Conservation (phyloP, 2,113 vertebrate species). For the Mesoclemmys tuberculata region DNA sequence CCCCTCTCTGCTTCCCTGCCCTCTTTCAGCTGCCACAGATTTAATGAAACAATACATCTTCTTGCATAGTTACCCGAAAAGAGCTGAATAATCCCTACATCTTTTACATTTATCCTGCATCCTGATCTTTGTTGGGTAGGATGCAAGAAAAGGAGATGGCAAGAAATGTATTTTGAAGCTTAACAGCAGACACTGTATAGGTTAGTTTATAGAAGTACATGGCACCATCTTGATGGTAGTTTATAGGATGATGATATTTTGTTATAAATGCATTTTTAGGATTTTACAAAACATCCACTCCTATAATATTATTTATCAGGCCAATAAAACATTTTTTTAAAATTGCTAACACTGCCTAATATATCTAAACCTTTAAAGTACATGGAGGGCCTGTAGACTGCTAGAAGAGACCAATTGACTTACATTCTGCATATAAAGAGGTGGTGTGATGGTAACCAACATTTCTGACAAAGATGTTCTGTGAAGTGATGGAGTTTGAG, state of each 20-base stretch:
- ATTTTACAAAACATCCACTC: not conserved
- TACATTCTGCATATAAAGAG: not conserved
- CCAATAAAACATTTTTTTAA: not conserved
- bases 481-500: fast-evolving
- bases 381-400: not conserved
- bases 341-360: not conserved
- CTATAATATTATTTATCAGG: not conserved
- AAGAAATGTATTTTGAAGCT: not conserved
- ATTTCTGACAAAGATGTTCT: not conserved
- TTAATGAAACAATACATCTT: no score
- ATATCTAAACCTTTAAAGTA: no score
- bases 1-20: not conserved
- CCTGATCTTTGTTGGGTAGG: not conserved
- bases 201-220: no score
- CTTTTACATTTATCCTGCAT: no score
- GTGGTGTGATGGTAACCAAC: not conserved
- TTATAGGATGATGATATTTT: no score
- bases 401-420: not conserved
- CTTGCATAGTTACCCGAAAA: no score
- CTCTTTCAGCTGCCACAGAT: not conserved
- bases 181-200: no score
- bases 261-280: no score
- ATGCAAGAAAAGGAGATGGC: fast-evolving
- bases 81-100: no score
- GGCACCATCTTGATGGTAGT: no score